Evolutionary conservation across 37 sponge, comb jelly and placozoan genomes (phyloP).

Genomic region (Halisarca cf. caerulea): DNA sequence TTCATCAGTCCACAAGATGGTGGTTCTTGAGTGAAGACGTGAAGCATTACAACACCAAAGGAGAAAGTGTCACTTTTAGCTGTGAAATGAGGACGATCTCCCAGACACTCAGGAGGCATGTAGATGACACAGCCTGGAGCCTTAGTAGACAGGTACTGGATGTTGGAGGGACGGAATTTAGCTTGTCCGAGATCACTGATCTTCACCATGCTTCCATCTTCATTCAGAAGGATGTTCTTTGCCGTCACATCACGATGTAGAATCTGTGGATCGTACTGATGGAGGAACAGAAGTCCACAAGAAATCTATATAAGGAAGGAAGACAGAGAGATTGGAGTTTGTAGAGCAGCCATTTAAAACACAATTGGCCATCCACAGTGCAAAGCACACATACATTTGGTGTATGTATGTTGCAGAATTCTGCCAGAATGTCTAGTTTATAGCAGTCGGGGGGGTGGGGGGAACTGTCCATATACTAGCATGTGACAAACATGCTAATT

Average conservation of each 20-base stretch:
- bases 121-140: neutral
- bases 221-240: slow-evolving; percentile 1
- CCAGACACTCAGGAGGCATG: slow-evolving; percentile 6
- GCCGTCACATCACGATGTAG: neutral
- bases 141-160: neutral
- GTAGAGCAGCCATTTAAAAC: no score
- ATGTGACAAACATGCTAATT: no score
- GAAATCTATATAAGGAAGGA: neutral
- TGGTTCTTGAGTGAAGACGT: neutral
- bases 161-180: neutral
- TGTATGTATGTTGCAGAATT: no score
- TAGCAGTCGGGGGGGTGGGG: no score
- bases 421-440: no score
- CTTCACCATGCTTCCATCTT: neutral
- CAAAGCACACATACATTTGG: no score
- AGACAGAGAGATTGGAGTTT: no score
- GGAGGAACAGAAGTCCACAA: neutral
- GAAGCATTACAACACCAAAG: neutral
- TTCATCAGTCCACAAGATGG: neutral
- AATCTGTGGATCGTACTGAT: neutral
- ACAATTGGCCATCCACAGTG: no score
- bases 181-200: neutral
- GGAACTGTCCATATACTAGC: no score
- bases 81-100: neutral
- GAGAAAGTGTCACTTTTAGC: neutral